Evolutionary conservation across 2,113 vertebrate genomes (phyloP), one percentile per base, ranked within the genome.

Genomic region (Aix galericulata): DNA sequence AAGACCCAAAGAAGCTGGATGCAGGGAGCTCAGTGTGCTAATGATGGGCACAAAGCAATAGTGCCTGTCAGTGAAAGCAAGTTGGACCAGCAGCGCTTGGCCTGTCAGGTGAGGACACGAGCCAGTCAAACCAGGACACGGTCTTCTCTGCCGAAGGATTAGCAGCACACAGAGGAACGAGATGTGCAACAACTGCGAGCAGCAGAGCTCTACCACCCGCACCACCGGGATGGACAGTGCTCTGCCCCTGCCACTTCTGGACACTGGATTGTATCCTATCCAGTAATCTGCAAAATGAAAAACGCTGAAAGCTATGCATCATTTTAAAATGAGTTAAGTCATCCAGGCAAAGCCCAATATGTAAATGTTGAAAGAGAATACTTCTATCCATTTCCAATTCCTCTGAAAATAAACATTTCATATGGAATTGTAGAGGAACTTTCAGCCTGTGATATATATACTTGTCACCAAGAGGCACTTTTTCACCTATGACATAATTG

Each of bases 401-500:
- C 66, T 84, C 66, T 63, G 52, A 91, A 95, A 91, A 92, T 36
- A 73, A 94, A 89, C 66, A 55, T 80, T 90, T 86, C 9, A 40
- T 90, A 62, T 0, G 5, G 63, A 88, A 58, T 40, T 69, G 34
- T 58, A 48, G 21, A 69, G 79, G 53, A 94, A 50, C 50, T 88
- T 85, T 77, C 44, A 77, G 69, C 63, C 31, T 63, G 4, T 90
- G 68, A 90, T 77, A 74, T 31, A 82, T 36, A 38, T 21, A 67
- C 36, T 90, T 91, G 82, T 92, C 95, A 86, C 40, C 40, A 88
- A 91, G 36, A 81, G 64, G 71, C 50, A 66, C 18, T 82, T 95
- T 86, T 91, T 88, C 82, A 93, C 17, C 40, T 88, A 26, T 69
- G 79, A 83, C 59, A 59, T 91, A 94, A 86, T 74, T 81, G 36